Evolutionary conservation across 2,888 invertebrate species (phyloP).

Genomic region (Aproaerema taeniolella): DNA sequence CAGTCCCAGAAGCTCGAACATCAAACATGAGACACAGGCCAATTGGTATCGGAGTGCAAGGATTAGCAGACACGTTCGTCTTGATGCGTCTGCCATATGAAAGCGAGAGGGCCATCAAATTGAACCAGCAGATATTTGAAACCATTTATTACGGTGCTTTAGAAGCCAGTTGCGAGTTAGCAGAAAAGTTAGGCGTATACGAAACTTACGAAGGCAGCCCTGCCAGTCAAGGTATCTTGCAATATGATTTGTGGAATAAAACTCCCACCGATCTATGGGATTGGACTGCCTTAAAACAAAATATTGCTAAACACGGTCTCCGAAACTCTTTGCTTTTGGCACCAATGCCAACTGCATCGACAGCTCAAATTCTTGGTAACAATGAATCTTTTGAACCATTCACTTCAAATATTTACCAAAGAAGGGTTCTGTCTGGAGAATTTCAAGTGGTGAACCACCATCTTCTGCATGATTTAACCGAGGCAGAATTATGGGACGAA

Average conservation of each 20-base stretch:
- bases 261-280: constrained; percentile 92
- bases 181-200: constrained; percentile 90
- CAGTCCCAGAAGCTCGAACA: constrained; percentile 89
- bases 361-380: constrained; percentile 99
- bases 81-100: constrained; percentile 96
- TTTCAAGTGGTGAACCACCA: constrained; percentile 98
- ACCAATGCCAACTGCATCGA: constrained; percentile 99
- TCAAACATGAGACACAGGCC: constrained; percentile 94
- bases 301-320: constrained; percentile 92
- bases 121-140: constrained; percentile 98
- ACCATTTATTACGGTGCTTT: constrained; percentile 98
- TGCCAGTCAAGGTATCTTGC: constrained; percentile 95
- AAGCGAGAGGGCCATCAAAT: constrained; percentile 86
- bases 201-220: constrained; percentile 95
- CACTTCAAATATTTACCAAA: constrained; percentile 96
- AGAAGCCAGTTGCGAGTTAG: constrained; percentile 96
- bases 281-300: constrained; percentile 89
- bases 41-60: constrained; percentile 97
- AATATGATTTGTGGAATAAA: constrained; percentile 98
- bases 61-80: constrained; percentile 97
- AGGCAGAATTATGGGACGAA: constrained; percentile 94
- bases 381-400: constrained; percentile 99
- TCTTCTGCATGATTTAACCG: constrained; percentile 93
- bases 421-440: constrained; percentile 96
- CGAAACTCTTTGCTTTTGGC: constrained; percentile 95